Evolutionary conservation across 1,140 invertebrate genomes (phyloP), one percentile per base, ranked within the genome.

Genomic region (Saccostrea glomerata): DNA sequence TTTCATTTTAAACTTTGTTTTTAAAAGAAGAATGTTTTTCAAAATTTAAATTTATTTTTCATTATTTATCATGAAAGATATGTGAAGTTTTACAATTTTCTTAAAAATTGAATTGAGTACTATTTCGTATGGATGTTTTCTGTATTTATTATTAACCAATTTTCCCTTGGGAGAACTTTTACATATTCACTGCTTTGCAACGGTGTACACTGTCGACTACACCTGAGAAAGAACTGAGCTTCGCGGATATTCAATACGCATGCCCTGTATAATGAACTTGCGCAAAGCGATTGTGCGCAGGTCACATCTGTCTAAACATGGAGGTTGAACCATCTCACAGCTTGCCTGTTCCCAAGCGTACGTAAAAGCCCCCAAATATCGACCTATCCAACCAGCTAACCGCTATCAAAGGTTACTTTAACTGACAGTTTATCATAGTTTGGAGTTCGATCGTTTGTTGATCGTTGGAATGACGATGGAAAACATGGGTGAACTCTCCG

Each of bases 401-500:
- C 92, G 92, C 91, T 93, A 93, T 89, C 92, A 93, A 93, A 93
- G 92, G 92, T 93, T 93, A 93, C 92, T 92, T 90, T 92, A 93
- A 92, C 90, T 94, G 92, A 93, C 93, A 94, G 92, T 93, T 93
- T 93, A 93, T 93, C 92, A 93, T 93, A 93, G 91, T 93, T 92
- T 92, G 92, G 93, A 92, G 91, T 94, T 94, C 92, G 94, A 94
- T 94, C 94, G 93, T 92, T 93, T 92, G 92, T 93, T 92, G 93
- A 92, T 93, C 93, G 92, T 94, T 92, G 94, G 92, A 93, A 94
- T 94, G 94, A 94, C 94, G 92, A 95, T 95, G 94, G 95, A 95
- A 94, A 95, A 94, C 93, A 95, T 95, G 94, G 94, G 94, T 90
- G 95, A 95, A 93, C 91, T 95, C 91, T 92, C 92, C 90, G 95